A percentile compares a stretch with the other conserved stretches of the same genome.
Conservation (phyloP, 2,797 vertebrate species). For the Pantherophis alleghaniensis region DNA sequence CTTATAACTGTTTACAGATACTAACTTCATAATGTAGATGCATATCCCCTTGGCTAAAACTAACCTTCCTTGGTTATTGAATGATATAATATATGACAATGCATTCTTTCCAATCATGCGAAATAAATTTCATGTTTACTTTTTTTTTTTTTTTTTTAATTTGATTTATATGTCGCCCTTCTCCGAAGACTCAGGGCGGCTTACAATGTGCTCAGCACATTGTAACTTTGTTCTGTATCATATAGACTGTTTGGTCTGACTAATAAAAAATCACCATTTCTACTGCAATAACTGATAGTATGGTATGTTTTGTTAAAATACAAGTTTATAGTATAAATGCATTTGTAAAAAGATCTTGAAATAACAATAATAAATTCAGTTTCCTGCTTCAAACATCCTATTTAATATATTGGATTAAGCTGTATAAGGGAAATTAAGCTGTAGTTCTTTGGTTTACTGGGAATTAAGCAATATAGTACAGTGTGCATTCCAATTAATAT, state of each 20-base stretch:
- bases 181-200: too few species aligned
- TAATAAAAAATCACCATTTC: constrained; percentile 39
- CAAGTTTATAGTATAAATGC: not conserved
- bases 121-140: constrained; percentile 17
- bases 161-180: too few species aligned
- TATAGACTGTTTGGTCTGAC: constrained; percentile 26
- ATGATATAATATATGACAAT: not conserved
- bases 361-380: constrained; percentile 31
- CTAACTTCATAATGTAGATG: not conserved
- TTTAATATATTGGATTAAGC: not conserved
- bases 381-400: constrained; percentile 39
- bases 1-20: not conserved
- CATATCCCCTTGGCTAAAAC: not conserved
- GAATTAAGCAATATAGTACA: constrained; percentile 23
- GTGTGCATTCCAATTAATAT: constrained; percentile 43
- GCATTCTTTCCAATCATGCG: not conserved
- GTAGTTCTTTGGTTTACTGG: not conserved
- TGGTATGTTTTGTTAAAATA: constrained; percentile 30
- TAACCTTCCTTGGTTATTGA: not conserved
- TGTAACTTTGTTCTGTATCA: constrained; percentile 34
- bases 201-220: too few species aligned
- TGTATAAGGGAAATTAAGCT: not conserved
- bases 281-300: constrained; percentile 40
- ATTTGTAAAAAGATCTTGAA: not conserved
- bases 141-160: too few species aligned